Evolutionary conservation across 2,888 invertebrate species (phyloP).

Genomic region (Cheilosia vernalis): DNA sequence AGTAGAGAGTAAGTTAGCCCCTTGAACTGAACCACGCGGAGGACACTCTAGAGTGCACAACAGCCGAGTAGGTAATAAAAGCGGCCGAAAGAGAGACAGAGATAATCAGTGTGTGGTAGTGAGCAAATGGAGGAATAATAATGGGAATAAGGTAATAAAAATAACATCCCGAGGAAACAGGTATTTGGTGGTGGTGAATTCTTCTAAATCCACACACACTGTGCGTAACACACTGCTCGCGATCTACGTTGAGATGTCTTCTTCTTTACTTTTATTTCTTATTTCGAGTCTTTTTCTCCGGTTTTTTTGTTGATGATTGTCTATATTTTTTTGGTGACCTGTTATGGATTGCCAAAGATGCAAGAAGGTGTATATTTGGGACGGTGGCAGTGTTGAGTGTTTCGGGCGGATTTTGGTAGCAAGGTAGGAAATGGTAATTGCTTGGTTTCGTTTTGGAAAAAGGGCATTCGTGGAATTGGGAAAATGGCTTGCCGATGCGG

Average conservation of each 20-base stretch:
- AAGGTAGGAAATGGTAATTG: constrained; percentile 25
- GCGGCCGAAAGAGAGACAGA: constrained; percentile 5
- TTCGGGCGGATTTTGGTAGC: constrained; percentile 22
- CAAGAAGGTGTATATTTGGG: constrained; percentile 45
- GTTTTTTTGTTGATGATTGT: constrained; percentile 34
- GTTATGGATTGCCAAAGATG: constrained; percentile 61
- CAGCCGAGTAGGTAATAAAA: neutral
- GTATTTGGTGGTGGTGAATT: constrained; percentile 74
- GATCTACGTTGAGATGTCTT: constrained; percentile 66
- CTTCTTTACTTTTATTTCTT: constrained; percentile 60
- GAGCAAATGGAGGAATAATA: constrained; percentile 67
- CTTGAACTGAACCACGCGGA: constrained; percentile 74
- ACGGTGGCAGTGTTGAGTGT: constrained; percentile 32
- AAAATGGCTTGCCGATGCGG: neutral
- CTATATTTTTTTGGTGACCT: constrained; percentile 72
- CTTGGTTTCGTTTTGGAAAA: neutral
- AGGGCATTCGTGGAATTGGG: neutral
- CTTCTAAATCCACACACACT: constrained; percentile 72
- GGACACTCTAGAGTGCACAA: constrained; percentile 66
- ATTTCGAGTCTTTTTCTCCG: constrained; percentile 32
- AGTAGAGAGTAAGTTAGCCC: constrained; percentile 71
- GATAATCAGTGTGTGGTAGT: constrained; percentile 31
- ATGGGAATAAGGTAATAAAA: constrained; percentile 72
- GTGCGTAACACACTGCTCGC: constrained; percentile 67
- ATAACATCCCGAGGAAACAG: constrained; percentile 73